Evolutionary conservation across 2,113 vertebrate species (phyloP).

Genomic region (Galemys pyrenaicus): DNA sequence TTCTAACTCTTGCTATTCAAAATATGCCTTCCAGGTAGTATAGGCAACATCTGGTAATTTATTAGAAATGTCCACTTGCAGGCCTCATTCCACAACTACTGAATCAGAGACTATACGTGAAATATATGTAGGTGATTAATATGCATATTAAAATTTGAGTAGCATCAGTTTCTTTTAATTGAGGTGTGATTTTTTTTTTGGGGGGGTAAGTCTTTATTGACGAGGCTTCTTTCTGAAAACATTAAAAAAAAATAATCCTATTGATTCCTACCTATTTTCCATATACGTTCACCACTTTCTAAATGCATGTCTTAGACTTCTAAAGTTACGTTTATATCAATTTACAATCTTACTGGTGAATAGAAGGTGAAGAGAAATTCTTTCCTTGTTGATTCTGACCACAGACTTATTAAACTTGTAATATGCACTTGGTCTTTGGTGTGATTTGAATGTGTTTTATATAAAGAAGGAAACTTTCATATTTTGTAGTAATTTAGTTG

Average conservation of each 20-base stretch:
- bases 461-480: background rate
- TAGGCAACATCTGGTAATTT: background rate
- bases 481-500: background rate
- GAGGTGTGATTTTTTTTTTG: background rate
- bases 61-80: background rate
- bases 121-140: background rate
- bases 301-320: background rate
- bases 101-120: background rate
- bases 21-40: background rate
- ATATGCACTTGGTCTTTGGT: background rate
- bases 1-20: background rate
- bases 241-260: constrained; percentile 10
- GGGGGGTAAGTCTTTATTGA: background rate
- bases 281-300: background rate
- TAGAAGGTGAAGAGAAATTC: constrained; percentile 2
- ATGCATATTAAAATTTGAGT: background rate
- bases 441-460: background rate
- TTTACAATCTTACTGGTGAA: background rate
- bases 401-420: background rate
- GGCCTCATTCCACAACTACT: background rate
- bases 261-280: constrained; percentile 13
- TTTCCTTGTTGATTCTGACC: background rate
- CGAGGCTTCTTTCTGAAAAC: constrained; percentile 24
- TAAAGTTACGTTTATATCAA: constrained; percentile 2
- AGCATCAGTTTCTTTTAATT: background rate